Percentiles rank a stretch among this genome's conserved stretches.
Evolutionary conservation across 2,113 vertebrate genomes (phyloP).

Genomic region (Cyprinus carpio): DNA sequence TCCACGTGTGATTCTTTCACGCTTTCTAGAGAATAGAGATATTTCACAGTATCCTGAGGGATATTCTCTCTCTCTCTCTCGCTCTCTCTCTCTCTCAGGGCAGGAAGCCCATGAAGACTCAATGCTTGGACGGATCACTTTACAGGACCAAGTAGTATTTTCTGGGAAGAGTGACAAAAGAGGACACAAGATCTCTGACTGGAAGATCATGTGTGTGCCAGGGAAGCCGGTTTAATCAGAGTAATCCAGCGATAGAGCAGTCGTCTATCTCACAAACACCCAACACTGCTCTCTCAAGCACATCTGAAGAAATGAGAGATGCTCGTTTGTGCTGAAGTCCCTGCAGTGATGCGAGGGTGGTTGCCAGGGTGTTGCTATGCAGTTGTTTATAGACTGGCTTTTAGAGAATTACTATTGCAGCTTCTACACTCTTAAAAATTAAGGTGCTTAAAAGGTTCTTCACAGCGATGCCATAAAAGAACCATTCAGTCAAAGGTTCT

Average conservation of each 20-base stretch:
- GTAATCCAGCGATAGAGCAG: background rate
- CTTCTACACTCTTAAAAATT: background rate
- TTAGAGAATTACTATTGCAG: background rate
- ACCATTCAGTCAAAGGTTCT: too few relatives aligned
- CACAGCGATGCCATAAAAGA: too few relatives aligned
- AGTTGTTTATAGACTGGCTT: background rate
- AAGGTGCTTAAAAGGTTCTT: too few relatives aligned
- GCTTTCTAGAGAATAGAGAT: too few relatives aligned
- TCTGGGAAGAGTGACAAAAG: slow-evolving; percentile 18
- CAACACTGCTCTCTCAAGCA: background rate
- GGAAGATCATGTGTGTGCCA: background rate
- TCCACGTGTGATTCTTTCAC: too few relatives aligned
- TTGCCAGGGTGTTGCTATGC: background rate
- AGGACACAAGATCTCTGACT: background rate
- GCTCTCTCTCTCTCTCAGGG: background rate
- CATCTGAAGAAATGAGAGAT: background rate
- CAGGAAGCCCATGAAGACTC: slow-evolving; percentile 4
- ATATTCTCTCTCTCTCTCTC: too few relatives aligned
- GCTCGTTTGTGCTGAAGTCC: background rate
- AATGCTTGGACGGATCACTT: background rate
- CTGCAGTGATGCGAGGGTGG: background rate
- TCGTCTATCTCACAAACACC: background rate
- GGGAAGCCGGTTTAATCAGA: background rate
- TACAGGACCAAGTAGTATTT: slow-evolving; percentile 1
- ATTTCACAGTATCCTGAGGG: too few relatives aligned